Conservation (phyloP, 2,797 vertebrate genomes). For the Taenioides sp. region DNA sequence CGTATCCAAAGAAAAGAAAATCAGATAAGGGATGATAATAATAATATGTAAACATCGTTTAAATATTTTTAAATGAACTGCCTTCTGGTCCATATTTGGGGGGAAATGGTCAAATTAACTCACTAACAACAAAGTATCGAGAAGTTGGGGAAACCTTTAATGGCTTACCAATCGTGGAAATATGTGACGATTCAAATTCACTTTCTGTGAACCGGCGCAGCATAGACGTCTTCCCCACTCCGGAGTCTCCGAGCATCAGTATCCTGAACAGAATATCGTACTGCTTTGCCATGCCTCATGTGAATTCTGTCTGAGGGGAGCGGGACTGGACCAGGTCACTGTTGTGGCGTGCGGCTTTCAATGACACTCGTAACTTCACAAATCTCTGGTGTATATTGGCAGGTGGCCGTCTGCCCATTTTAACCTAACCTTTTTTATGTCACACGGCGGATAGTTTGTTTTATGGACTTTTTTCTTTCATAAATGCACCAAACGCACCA, state of each 20-base stretch:
- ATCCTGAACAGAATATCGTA: conserved; percentile 92
- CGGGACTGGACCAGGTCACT: conserved; percentile 27
- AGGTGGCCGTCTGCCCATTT: background rate
- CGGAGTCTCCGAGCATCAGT: conserved; percentile 91
- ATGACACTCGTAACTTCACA: background rate
- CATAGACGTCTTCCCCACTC: conserved; percentile 93
- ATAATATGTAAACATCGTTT: background rate
- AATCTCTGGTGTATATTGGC: too few relatives aligned
- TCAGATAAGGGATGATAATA: background rate
- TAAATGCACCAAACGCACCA: background rate
- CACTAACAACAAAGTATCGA: background rate
- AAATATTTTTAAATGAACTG: background rate
- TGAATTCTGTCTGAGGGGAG: background rate
- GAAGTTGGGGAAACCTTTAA: background rate
- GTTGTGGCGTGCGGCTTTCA: conserved; percentile 36
- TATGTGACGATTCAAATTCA: conserved; percentile 89
- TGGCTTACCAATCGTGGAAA: conserved; percentile 93
- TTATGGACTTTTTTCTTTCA: background rate
- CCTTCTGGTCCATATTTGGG: background rate
- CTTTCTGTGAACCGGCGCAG: conserved; percentile 91
- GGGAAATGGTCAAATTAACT: background rate
- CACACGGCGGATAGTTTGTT: background rate
- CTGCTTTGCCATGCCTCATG: conserved; percentile 87
- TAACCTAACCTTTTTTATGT: background rate
- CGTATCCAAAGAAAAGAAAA: conserved; percentile 14